These are phyloP conservation scores for Myzus persicae DNA, from an alignment of 1,140 invertebrate genomes.

Conservation along the genomic window DNA sequence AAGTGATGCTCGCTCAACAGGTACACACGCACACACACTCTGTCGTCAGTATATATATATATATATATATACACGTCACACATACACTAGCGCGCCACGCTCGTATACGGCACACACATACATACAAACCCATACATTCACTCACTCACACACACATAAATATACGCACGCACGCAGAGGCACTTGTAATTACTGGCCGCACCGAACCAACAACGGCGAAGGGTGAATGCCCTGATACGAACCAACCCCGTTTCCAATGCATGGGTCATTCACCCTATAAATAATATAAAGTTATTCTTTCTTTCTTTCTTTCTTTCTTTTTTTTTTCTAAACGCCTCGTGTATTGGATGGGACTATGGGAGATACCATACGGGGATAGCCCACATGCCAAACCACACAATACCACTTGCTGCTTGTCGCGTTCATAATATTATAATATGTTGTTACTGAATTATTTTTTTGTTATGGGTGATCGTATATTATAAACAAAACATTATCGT, in stretches of 20 bases:
- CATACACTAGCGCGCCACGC: neutral
- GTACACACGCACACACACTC: conserved; percentile 19
- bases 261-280: conserved; percentile 57
- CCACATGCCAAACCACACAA: conserved; percentile 57
- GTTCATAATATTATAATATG: conserved; percentile 37
- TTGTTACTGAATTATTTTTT: conserved; percentile 50
- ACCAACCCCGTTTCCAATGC: conserved; percentile 57
- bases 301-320: conserved; percentile 34
- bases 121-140: neutral
- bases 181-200: conserved; percentile 58
- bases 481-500: conserved; percentile 15
- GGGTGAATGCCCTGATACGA: conserved; percentile 58
- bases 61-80: neutral
- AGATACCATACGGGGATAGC: conserved; percentile 53
- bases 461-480: conserved; percentile 26
- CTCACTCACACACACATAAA: neutral
- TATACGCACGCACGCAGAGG: conserved; percentile 27
- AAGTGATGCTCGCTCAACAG: conserved; percentile 58
- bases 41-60: neutral
- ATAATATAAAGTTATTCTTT: conserved; percentile 59
- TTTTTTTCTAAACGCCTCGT: conserved; percentile 50
- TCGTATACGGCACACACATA: neutral
- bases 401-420: conserved; percentile 48
- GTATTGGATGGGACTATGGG: conserved; percentile 28
- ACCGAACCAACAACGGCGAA: conserved; percentile 52